Percentiles rank a stretch among this genome's conserved stretches.
Conservation (phyloP, 2,113 vertebrate genomes). For the Leptosomus discolor region DNA sequence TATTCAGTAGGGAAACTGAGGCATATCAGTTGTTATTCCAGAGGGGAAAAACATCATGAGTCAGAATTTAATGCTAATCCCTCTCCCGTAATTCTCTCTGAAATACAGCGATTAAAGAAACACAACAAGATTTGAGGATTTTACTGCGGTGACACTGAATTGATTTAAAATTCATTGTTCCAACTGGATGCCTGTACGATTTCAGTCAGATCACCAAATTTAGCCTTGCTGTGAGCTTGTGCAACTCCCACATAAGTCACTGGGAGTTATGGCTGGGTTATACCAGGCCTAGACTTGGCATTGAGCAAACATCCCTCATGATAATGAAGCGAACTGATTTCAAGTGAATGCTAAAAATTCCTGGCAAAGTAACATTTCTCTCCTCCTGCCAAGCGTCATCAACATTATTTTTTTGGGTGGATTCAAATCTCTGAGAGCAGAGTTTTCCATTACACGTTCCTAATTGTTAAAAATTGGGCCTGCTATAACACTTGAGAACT, state of each 20-base stretch:
- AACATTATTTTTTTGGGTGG: conserved; percentile 72
- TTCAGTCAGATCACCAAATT: conserved; percentile 59
- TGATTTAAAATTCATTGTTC: conserved; percentile 71
- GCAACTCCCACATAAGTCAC: conserved; percentile 52
- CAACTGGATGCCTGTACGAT: conserved; percentile 27
- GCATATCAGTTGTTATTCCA: not conserved
- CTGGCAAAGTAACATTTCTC: conserved; percentile 59
- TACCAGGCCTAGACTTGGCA: conserved; percentile 59
- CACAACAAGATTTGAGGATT: conserved; percentile 52
- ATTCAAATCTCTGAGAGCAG: conserved; percentile 54
- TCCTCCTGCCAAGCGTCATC: conserved; percentile 69
- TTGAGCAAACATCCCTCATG: conserved; percentile 61
- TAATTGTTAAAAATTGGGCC: conserved; percentile 67
- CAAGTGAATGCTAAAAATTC: conserved; percentile 61
- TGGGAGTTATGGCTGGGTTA: conserved; percentile 55
- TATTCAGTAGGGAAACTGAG: conserved; percentile 17
- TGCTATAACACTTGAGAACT: conserved; percentile 60
- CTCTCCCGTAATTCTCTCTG: not conserved
- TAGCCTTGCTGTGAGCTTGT: conserved; percentile 47
- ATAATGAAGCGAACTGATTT: conserved; percentile 67
- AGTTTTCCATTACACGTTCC: conserved; percentile 70
- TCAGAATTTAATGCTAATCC: not conserved
- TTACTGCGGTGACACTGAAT: conserved; percentile 59
- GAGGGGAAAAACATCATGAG: not conserved
- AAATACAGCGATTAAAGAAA: conserved; percentile 56